These are phyloP conservation scores for Athalia cordata DNA, from an alignment of 2,888 invertebrate species.

Conservation along the genomic window DNA sequence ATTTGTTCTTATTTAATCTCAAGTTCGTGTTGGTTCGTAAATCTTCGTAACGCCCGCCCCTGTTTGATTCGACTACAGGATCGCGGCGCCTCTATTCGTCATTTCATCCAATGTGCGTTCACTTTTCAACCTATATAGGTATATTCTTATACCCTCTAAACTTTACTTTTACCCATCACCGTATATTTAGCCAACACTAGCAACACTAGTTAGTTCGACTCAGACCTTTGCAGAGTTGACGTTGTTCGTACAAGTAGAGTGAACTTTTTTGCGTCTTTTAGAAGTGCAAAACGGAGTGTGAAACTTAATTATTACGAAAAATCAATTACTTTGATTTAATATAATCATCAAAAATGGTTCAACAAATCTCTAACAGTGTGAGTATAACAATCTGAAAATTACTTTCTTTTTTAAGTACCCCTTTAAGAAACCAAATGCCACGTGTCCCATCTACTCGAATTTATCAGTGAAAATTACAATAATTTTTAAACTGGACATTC, in stretches of 20 bases:
- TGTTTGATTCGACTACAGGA: background rate
- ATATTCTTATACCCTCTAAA: no score
- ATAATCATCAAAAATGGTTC: slow-evolving; percentile 41
- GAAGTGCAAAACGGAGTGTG: no score
- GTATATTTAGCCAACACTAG: no score
- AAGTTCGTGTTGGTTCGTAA: slow-evolving; percentile 18
- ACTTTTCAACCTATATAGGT: slow-evolving; percentile 6
- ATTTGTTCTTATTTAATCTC: background rate
- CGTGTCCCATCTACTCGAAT: no score
- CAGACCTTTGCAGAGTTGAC: slow-evolving; percentile 7
- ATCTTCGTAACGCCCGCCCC: slow-evolving; percentile 22
- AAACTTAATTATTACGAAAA: background rate
- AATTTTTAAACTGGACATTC: no score
- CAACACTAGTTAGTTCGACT: background rate
- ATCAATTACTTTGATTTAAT: background rate
- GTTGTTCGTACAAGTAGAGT: background rate
- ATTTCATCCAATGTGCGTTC: slow-evolving; percentile 11
- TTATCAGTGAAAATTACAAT: no score
- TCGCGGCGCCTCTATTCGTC: slow-evolving; percentile 8
- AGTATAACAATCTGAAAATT: slow-evolving; percentile 1
- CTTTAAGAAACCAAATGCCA: no score
- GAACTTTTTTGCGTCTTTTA: background rate
- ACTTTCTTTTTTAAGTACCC: no score
- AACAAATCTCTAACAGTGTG: slow-evolving; percentile 27
- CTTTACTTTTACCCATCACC: no score